Evolutionary conservation across 2,113 vertebrate species (phyloP).

Genomic region (Lophochroa leadbeateri): DNA sequence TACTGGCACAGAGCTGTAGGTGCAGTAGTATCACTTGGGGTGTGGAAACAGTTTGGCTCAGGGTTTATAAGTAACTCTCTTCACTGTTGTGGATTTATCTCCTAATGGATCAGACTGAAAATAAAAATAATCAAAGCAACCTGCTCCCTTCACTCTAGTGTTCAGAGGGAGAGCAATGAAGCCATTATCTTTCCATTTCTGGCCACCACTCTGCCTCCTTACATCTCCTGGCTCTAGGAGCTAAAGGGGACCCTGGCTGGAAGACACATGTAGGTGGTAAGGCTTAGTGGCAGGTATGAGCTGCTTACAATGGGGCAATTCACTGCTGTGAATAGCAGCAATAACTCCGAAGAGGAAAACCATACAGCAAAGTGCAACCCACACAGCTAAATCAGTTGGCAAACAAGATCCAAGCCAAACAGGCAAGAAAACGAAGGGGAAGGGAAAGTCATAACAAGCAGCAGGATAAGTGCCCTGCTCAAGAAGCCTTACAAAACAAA

Average conservation of each 20-base stretch:
- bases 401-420: not conserved
- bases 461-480: not conserved
- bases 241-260: not conserved
- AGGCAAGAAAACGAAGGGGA: not conserved
- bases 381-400: not conserved
- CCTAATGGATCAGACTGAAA: not conserved
- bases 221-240: not conserved
- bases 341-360: not conserved
- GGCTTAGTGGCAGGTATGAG: not conserved
- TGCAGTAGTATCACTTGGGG: not conserved
- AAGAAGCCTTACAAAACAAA: not conserved
- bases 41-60: not conserved
- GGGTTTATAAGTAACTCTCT: not conserved
- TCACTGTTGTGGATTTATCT: not conserved
- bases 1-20: not conserved
- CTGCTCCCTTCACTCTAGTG: not conserved
- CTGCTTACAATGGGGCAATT: not conserved
- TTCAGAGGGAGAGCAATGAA: not conserved
- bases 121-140: not conserved
- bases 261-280: not conserved
- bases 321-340: not conserved
- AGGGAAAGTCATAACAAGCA: not conserved
- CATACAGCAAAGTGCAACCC: not conserved
- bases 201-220: not conserved
- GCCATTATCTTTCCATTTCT: not conserved